Evolutionary conservation across 2,888 invertebrate genomes (phyloP), one percentile per base, ranked within the genome.

Genomic region (Lissonota sp.): DNA sequence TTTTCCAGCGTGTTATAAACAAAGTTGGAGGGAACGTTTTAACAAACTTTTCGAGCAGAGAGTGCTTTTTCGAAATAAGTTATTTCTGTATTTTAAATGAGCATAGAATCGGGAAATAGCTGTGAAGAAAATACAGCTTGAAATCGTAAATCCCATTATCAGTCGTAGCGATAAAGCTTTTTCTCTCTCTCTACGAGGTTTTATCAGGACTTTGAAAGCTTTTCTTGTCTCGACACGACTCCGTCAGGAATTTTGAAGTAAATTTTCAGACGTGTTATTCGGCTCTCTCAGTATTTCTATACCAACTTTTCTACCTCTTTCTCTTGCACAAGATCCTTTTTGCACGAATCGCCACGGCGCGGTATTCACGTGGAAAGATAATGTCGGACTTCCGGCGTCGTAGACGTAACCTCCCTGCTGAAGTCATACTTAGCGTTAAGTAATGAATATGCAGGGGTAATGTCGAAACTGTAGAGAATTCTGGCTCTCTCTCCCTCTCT

Each of bases 371-470:
- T 77, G 82, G 74, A 80, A 82, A 82, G 82, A 84, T 84, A 84
- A 84, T 82, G 82, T 75, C 72, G 80, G 80, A 80, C 81, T 84
- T 82, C 77, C 71, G 80, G 71, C 51, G 78, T 78, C 74, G 72
- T 72, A 80, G 77, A 82, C 76, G 75, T 82, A 80, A 78, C 83
- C 80, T 78, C 77, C 78, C 69, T 39, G 83, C 84, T 85, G 83
- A 87, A 86, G 87, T 89, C 86, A 87, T 88, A 88, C 87, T 89
- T 87, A 86, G 86, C 86, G 87, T 83, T 86, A 85, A 87, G 88
- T 88, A 88, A 91, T 91, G 90, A 90, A 90, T 90, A 90, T 90
- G 90, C 89, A 89, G 87, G 81, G 84, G 85, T 88, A 86, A 88
- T 86, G 84, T 84, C 85, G 80, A 84, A 87, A 84, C 84, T 86